These are phyloP conservation scores for Axis porcinus DNA, from an alignment of 2,113 vertebrate genomes.

Conservation along the genomic window DNA sequence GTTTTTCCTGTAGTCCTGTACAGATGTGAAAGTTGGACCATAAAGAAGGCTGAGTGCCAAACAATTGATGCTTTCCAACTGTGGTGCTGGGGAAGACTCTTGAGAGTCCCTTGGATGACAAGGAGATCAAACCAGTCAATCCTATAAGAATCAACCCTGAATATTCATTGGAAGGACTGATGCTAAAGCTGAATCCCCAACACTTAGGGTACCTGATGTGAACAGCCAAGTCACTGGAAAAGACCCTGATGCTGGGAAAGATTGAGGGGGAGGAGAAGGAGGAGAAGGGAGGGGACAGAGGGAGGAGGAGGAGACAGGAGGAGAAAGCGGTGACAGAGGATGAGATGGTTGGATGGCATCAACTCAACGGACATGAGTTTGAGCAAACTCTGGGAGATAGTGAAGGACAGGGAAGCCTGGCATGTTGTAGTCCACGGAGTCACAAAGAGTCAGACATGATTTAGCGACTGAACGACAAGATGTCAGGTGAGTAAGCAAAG, in stretches of 20 bases:
- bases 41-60: neutral
- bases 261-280: neutral
- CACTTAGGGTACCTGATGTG: neutral
- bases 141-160: neutral
- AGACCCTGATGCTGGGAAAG: neutral
- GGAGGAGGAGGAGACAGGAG: neutral
- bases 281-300: neutral
- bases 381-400: neutral
- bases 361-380: neutral
- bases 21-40: neutral
- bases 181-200: neutral
- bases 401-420: neutral
- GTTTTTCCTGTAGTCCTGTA: neutral
- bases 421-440: neutral
- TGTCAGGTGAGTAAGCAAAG: neutral
- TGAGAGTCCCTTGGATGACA: neutral
- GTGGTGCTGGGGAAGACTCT: neutral
- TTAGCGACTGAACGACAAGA: neutral
- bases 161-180: neutral
- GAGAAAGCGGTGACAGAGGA: neutral
- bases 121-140: neutral
- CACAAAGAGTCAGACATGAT: neutral
- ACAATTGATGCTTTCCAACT: neutral
- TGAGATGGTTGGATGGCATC: neutral
- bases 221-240: neutral